Base-by-base conservation (phyloP, 2,888 invertebrate species). In the Microplitis deprimator region DNA sequence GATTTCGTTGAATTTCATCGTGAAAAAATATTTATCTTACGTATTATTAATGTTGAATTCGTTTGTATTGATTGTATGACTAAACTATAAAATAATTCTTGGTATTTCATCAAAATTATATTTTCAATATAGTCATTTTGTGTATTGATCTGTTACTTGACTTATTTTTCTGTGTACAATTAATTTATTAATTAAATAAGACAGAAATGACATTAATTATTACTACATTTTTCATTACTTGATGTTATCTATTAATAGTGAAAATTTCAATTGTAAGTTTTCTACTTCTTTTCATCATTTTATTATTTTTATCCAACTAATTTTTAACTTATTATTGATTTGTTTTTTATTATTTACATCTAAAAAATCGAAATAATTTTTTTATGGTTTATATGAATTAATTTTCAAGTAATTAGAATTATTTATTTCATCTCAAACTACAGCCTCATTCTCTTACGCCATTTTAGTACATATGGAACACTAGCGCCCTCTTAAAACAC, bases 141-240 rank as follows among this genome's bases (percentile, higher is more conserved):
- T 50, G 10, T 50, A 8, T 50, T 50, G 50, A 50, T 50, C 50
- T 50, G 50, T 50, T 50, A 50, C 50, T 50, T 50, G 50, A 50
- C 10, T 50, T 50, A 50, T 50, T 50, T 50, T 50, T 10, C 50
- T 50, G 10, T 50, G 50, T 50, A 50, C 50, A 50, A 8, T 50
- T 50, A 50, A 50, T 50, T 50, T 50, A 50, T 50, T 50, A 50
- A 10, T 50, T 50, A 8, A 50, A 50, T 50, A 50, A 50, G 8
- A 50, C 50, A 50, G 50, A 50, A 50, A 50, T 50, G 50, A 50
- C 50, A 50, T 50, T 50, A 50, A 50, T 50, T 50, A 50, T 50
- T 50, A 50, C 50, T 50, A 50, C 10, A 50, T 50, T 50, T 50
- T 50, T 50, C 13, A 50, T 50, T 8, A 50, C 10, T 50, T 50